Percentiles rank a stretch among this genome's conserved stretches.
Conservation (phyloP, 2,797 vertebrate species). For the Hypotaenidia okinawae region DNA sequence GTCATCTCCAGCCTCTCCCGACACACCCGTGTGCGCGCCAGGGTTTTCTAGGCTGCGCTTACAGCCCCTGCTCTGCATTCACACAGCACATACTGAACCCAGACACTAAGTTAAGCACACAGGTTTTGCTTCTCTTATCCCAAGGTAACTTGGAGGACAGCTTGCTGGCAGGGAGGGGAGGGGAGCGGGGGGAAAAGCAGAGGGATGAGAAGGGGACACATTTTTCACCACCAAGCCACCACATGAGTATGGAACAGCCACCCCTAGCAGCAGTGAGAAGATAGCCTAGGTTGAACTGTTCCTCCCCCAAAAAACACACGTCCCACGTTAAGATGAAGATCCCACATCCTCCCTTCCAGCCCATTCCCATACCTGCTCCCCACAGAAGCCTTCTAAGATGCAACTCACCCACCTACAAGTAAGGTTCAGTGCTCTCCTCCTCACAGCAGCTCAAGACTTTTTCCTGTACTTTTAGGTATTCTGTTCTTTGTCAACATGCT, state of each 20-base stretch:
- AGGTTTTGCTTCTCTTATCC: neutral
- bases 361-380: neutral
- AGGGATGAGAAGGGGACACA: neutral
- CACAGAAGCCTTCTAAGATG: neutral
- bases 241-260: fast-evolving
- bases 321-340: neutral
- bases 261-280: neutral
- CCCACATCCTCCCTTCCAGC: neutral
- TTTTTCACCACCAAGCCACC: neutral
- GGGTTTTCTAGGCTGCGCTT: neutral
- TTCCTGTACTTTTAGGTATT: neutral
- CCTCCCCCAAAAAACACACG: neutral
- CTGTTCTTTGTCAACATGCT: neutral
- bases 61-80: neutral
- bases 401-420: neutral
- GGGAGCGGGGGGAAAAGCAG: no score
- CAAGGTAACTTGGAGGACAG: neutral
- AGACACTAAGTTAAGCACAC: neutral
- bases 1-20: neutral
- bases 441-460: neutral
- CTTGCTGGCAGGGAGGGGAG: neutral
- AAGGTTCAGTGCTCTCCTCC: neutral
- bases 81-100: neutral
- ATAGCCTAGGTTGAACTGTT: neutral
- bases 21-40: neutral